Evolutionary conservation across 92 coral and sea anemone species (phyloP).

Genomic region (Muricea muricata): DNA sequence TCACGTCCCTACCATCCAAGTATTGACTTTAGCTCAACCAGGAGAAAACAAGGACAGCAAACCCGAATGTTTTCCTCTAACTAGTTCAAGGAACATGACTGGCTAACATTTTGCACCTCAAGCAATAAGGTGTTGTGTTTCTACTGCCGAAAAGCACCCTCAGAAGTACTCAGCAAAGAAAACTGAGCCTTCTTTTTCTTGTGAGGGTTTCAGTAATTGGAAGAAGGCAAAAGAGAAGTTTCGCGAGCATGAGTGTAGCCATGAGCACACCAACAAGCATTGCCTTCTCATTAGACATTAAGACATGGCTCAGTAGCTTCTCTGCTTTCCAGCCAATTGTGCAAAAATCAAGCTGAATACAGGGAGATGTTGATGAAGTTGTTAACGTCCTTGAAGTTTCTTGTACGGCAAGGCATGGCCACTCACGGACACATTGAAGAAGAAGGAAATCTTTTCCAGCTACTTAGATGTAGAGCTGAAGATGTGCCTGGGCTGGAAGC

Average conservation of each 20-base stretch:
- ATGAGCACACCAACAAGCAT: too few relatives aligned
- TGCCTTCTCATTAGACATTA: too few relatives aligned
- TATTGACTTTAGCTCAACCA: slow-evolving; percentile 21
- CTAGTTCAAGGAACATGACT: slow-evolving; percentile 9
- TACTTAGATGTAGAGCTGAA: neutral
- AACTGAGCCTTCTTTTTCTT: neutral
- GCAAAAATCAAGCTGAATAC: slow-evolving; percentile 4
- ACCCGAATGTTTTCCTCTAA: neutral
- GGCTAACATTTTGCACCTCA: slow-evolving; percentile 17
- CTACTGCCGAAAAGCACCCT: slow-evolving; percentile 12
- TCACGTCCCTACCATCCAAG: slow-evolving; percentile 9
- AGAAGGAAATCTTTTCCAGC: slow-evolving; percentile 2
- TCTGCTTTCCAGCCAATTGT: slow-evolving; percentile 12
- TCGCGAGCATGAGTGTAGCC: neutral
- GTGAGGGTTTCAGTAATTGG: slow-evolving; percentile 5
- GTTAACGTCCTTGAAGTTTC: neutral
- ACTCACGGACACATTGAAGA: slow-evolving; percentile 16
- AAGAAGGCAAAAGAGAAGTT: neutral
- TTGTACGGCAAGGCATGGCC: neutral
- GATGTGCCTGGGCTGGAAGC: slow-evolving; percentile 23
- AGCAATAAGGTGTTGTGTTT: neutral
- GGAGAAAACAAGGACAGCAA: slow-evolving; percentile 26
- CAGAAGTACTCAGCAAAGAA: neutral
- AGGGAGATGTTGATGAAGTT: neutral
- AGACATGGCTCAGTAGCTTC: slow-evolving; percentile 20